Base-by-base conservation (phyloP, 1,140 invertebrate species). In the Zaprionus tsacasi region DNA sequence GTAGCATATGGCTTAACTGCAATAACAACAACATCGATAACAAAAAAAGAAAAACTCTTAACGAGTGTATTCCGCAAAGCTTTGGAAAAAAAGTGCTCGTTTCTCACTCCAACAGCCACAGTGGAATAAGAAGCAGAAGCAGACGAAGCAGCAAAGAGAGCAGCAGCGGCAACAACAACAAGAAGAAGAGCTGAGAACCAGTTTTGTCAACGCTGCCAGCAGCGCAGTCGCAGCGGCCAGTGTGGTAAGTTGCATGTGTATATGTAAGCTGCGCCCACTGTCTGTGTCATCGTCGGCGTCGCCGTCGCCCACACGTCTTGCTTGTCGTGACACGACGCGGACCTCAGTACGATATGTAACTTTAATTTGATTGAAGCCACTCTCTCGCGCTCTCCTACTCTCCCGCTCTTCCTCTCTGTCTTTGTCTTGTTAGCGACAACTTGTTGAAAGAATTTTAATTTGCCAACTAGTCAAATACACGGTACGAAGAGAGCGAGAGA, bases 181-280 rank as follows among this genome's bases (percentile, higher is more conserved):
- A 48, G 40, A 59, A 56, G 38, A 56, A 33, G 58, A 17, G 10
- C 8, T n/a, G 48, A 76, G 87, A 87, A 87, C 82, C 82, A 79
- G 82, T 87, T 87, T 82, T 58, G 74, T 78, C 65, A 76, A 76
- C 67, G 63, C 75, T 72, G 79, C 58, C 63, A 86, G 83, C 82
- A 88, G 82, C 82, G 82, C 82, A 87, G 82, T 88, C 82, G 83
- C 82, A 87, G 79, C 82, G 76, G 54, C 58, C 17, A 54, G 13
- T 68, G 55, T 67, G 83, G 83, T 87, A 73, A 80, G 80, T 35
- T 79, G 59, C 61, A 48, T 66, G 35, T 68, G 48, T 50, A 8
- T 65, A 17, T 54, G 64, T 65, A 59, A 58, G 36, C 55, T 55
- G 63, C 73, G 54, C 59, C 57, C 67, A 70, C 60, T 73, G 45